phyloP scores from a whole-genome alignment of 2,888 invertebrate species.

The Notocelia uddmanniana region DNA sequence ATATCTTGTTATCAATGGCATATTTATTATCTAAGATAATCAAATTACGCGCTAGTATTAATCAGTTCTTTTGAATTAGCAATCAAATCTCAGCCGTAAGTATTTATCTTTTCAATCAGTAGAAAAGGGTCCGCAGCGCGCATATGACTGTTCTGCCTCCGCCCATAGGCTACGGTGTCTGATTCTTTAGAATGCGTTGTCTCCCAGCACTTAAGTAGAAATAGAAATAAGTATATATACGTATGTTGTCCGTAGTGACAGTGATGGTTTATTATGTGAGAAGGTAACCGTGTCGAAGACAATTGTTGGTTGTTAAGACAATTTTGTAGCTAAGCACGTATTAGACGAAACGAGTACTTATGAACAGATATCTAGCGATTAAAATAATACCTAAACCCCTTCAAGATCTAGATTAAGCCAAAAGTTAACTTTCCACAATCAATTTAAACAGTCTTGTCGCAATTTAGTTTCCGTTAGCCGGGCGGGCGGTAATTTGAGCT shows the following conservation, averaged over 20 bases:
- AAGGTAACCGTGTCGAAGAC: too few relatives aligned
- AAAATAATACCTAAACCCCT: not conserved
- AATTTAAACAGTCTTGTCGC: constrained; percentile 10
- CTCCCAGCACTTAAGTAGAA: too few relatives aligned
- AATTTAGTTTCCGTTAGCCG: constrained; percentile 25
- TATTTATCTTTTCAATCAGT: not conserved
- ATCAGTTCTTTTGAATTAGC: constrained; percentile 9
- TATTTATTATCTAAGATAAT: constrained; percentile 6
- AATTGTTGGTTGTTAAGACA: too few relatives aligned
- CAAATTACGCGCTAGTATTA: constrained; percentile 24
- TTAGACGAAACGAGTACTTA: too few relatives aligned
- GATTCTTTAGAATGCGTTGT: too few relatives aligned
- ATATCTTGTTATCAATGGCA: constrained; percentile 50
- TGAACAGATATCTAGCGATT: not conserved
- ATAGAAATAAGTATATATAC: too few relatives aligned
- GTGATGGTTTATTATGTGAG: too few relatives aligned
- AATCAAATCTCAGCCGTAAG: constrained; percentile 32
- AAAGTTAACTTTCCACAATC: not conserved
- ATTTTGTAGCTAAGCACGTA: too few relatives aligned
- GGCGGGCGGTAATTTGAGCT: constrained; percentile 20
- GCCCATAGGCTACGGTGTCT: too few relatives aligned
- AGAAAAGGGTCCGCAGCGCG: too few relatives aligned
- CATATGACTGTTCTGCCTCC: too few relatives aligned
- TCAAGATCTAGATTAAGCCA: not conserved
- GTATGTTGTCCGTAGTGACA: too few relatives aligned